Percentiles rank a stretch among this genome's conserved stretches.
These are phyloP conservation scores for Pterostichus madidus DNA, from an alignment of 2,888 invertebrate species.

Conservation along the genomic window DNA sequence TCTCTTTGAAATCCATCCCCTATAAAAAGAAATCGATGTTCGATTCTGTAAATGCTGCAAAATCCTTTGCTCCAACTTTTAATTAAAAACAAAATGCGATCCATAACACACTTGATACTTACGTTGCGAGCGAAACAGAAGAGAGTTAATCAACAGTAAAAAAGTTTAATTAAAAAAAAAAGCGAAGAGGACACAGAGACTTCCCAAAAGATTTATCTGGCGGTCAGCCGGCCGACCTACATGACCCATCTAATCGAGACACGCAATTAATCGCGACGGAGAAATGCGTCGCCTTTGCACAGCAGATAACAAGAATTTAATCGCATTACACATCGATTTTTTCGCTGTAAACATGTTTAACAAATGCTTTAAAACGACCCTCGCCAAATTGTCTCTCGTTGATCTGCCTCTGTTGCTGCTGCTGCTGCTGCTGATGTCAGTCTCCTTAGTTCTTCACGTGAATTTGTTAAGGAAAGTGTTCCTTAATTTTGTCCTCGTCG, in stretches of 20 bases:
- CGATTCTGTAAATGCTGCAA: constrained; percentile 52
- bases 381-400: constrained; percentile 21
- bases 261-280: constrained; percentile 59
- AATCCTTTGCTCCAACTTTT: constrained; percentile 60
- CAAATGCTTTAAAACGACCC: constrained; percentile 56
- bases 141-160: constrained; percentile 66
- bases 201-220: constrained; percentile 63
- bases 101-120: constrained; percentile 61
- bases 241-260: constrained; percentile 65
- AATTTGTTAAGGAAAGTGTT: not conserved
- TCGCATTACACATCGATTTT: constrained; percentile 65
- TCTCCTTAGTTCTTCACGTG: not conserved
- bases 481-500: no score
- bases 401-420: not conserved
- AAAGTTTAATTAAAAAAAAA: constrained; percentile 65
- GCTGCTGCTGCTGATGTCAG: not conserved
- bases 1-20: no score
- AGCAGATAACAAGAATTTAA: constrained; percentile 62
- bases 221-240: constrained; percentile 61
- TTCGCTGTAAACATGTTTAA: constrained; percentile 61
- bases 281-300: constrained; percentile 58
- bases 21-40: not conserved
- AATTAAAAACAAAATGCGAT: constrained; percentile 66
- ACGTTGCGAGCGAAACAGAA: constrained; percentile 56
- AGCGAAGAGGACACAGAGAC: constrained; percentile 46